These are phyloP conservation scores for Thymallus thymallus DNA, from an alignment of 2,113 vertebrate genomes.

Conservation along the genomic window DNA sequence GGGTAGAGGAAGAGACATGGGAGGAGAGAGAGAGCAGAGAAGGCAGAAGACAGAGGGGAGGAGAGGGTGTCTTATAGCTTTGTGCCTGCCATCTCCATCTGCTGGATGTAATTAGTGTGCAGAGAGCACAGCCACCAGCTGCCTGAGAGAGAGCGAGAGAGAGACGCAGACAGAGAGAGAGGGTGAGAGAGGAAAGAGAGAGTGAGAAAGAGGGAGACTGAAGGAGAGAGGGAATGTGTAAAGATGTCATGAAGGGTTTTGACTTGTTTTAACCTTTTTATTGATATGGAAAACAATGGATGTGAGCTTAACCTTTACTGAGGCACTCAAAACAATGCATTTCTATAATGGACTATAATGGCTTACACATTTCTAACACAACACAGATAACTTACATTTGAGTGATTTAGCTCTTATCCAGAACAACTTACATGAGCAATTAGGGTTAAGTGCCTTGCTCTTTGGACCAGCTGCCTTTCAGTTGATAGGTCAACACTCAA, in stretches of 20 bases:
- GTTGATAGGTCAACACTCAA: too few relatives aligned
- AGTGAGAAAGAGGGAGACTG: neutral
- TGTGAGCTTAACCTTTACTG: too few relatives aligned
- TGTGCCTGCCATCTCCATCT: slow-evolving; percentile 56
- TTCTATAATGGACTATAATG: too few relatives aligned
- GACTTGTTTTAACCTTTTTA: too few relatives aligned
- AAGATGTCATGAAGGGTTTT: slow-evolving; percentile 32
- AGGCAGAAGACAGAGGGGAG: neutral
- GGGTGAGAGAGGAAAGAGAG: neutral
- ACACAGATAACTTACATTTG: neutral
- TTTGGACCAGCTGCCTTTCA: too few relatives aligned
- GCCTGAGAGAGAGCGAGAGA: neutral
- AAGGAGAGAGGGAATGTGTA: slow-evolving; percentile 40
- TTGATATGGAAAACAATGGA: too few relatives aligned
- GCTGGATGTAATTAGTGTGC: slow-evolving; percentile 58
- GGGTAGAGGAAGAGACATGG: neutral
- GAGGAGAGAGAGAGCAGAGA: neutral
- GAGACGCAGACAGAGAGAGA: slow-evolving; percentile 3
- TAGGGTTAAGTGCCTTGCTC: too few relatives aligned
- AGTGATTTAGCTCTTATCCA: too few relatives aligned
- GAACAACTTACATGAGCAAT: too few relatives aligned
- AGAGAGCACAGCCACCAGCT: slow-evolving; percentile 36
- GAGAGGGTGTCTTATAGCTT: slow-evolving; percentile 24
- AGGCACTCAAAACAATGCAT: too few relatives aligned
- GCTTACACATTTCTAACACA: neutral